These are phyloP conservation scores for Xyrauchen texanus DNA, from an alignment of 2,113 vertebrate species.

Conservation along the genomic window DNA sequence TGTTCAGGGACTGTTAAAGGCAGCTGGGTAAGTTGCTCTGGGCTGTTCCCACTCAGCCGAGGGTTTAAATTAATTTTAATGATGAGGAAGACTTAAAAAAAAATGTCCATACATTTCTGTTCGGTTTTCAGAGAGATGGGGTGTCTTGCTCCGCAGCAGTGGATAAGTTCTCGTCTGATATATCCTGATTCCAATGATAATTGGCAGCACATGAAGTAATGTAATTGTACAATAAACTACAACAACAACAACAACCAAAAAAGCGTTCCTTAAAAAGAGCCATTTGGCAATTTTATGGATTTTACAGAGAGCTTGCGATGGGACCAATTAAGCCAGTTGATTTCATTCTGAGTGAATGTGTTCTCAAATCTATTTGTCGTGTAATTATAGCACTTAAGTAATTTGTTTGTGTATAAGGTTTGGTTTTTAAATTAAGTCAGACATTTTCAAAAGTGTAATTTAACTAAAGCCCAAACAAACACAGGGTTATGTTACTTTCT, in stretches of 20 bases:
- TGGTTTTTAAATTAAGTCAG: no score
- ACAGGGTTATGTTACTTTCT: no score
- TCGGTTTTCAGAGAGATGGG: slow-evolving; percentile 59
- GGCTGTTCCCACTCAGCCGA: slow-evolving; percentile 56
- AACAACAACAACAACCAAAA: neutral
- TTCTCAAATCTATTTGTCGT: slow-evolving; percentile 23
- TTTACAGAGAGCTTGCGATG: slow-evolving; percentile 18
- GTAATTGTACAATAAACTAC: neutral
- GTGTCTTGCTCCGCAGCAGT: slow-evolving; percentile 18
- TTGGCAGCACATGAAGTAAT: slow-evolving; percentile 12
- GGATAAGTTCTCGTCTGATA: slow-evolving; percentile 8
- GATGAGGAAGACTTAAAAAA: slow-evolving; percentile 73
- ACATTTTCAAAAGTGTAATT: no score
- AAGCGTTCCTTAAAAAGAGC: neutral
- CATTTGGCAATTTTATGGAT: slow-evolving; percentile 32
- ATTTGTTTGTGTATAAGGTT: slow-evolving; percentile 4
- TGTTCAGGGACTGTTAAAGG: slow-evolving; percentile 68
- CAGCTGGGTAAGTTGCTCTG: slow-evolving; percentile 74
- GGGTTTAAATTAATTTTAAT: slow-evolving; percentile 77
- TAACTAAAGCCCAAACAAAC: no score
- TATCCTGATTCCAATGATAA: slow-evolving; percentile 5
- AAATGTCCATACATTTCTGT: slow-evolving; percentile 69
- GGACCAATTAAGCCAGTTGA: slow-evolving; percentile 29
- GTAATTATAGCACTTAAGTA: slow-evolving; percentile 16
- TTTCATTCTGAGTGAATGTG: slow-evolving; percentile 3